Evolutionary conservation across 2,113 vertebrate genomes (phyloP).

Genomic region (Choloepus hoffmanni): DNA sequence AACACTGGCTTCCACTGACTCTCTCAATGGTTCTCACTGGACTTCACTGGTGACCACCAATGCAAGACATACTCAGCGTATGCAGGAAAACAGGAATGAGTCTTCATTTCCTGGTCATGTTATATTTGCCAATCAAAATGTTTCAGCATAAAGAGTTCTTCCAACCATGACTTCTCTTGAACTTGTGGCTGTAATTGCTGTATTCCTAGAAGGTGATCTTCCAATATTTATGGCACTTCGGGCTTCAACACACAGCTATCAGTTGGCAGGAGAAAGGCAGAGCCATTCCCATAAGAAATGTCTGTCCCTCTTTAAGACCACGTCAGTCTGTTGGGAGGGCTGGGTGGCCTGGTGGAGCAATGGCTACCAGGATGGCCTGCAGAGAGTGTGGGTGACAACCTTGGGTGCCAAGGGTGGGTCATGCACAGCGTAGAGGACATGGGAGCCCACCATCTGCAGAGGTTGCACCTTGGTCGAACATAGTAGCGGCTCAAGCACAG

Average conservation of each 20-base stretch:
- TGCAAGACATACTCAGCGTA: neutral
- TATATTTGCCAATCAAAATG: neutral
- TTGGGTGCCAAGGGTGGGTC: accelerated
- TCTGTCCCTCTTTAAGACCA: neutral
- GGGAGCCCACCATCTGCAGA: neutral
- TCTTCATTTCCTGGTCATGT: neutral
- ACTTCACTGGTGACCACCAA: neutral
- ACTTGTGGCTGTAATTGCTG: neutral
- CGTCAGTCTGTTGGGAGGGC: neutral
- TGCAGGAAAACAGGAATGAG: neutral
- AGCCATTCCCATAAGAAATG: neutral
- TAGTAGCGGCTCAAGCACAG: neutral
- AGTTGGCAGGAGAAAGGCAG: neutral
- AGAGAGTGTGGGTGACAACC: neutral
- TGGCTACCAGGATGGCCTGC: neutral
- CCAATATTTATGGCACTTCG: neutral
- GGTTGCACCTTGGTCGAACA: neutral
- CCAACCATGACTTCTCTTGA: neutral
- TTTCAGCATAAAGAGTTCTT: neutral
- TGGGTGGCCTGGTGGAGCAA: too few relatives aligned
- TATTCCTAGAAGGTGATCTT: neutral
- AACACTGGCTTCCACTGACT: neutral
- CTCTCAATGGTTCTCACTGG: neutral
- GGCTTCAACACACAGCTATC: neutral
- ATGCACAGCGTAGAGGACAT: neutral